phyloP scores from a whole-genome alignment of 2,888 invertebrate species.

The Pandemis heparana region DNA sequence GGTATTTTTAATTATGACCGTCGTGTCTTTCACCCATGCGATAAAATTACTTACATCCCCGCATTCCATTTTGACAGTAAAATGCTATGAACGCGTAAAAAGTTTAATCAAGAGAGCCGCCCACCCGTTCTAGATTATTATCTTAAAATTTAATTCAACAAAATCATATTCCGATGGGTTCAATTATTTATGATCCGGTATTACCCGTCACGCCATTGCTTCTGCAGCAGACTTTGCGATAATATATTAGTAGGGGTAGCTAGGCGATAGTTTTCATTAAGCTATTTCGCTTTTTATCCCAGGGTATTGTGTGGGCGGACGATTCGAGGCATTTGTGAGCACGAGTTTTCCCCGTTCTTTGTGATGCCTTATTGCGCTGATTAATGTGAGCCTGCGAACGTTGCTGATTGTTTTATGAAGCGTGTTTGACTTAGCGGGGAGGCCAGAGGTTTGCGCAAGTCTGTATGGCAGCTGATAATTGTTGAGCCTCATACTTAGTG shows the following conservation, averaged over 20 bases:
- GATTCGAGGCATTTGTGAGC: slow-evolving; percentile 70
- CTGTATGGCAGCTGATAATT: not conserved
- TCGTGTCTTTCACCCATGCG: not conserved
- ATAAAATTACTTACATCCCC: not conserved
- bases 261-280: slow-evolving; percentile 70
- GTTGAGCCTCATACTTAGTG: too few species aligned
- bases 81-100: slow-evolving; percentile 7
- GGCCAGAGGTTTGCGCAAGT: not conserved
- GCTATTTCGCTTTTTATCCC: slow-evolving; percentile 64
- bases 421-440: not conserved
- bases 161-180: slow-evolving; percentile 36
- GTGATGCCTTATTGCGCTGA: slow-evolving; percentile 64
- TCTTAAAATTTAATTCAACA: slow-evolving; percentile 21
- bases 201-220: slow-evolving; percentile 50
- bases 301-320: slow-evolving; percentile 59
- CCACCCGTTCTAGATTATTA: not conserved
- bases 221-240: slow-evolving; percentile 66
- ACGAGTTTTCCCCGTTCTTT: slow-evolving; percentile 62
- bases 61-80: slow-evolving; percentile 5
- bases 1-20: not conserved
- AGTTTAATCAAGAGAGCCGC: slow-evolving; percentile 6
- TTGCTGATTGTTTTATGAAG: slow-evolving; percentile 31
- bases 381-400: slow-evolving; percentile 58
- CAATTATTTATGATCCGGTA: slow-evolving; percentile 46
- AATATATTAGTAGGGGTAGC: slow-evolving; percentile 63